Base-by-base conservation (phyloP, 2,113 vertebrate species). In the Cervus canadensis region DNA sequence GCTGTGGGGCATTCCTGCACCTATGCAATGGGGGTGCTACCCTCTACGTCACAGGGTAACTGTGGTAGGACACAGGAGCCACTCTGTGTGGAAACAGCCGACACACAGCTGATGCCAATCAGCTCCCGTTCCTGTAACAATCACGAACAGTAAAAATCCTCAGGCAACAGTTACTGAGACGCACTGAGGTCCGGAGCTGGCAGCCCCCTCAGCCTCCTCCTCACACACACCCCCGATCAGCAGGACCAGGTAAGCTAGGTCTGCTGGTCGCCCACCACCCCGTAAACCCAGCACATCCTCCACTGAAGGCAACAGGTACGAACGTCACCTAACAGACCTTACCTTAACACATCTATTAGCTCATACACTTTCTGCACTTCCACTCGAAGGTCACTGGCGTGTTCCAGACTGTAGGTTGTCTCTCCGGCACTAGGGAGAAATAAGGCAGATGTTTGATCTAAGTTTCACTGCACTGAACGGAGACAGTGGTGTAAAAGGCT, bases 301-400 rank as follows among this genome's bases (percentile, higher is more conserved):
- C 78, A 60, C 26, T 59, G 33, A 62, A 36, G n/a, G 50, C 62
- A 84, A 50, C 15, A 43, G 40, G 10, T 21, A 14, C 9, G 40
- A 64, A 64, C 26, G 25, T 21, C 30, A 74, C 30, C 14, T 36
- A 26, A n/a, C 6, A 4, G 56, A 40, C n/a, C 94, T 96, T 98
- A 99, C 99, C 99, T 99, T 94, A 99, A 98, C 54, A 99, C 99
- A 62, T 99, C 99, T 85, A 99, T 99, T 25, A 99, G 98, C 96
- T 99, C 99, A 0, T 99, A 99, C 59, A 99, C 99, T 98, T 99
- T 99, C 98, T 99, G 99, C 56, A 99, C 99, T 98, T 99, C 99
- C 95, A 99, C 96, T 67, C 99, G 99, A 92, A 99, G 98, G 92
- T 99, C 99, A 60, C 98, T 99, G 23, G 99, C 99, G 30, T 98